Conservation (phyloP, 1,140 invertebrate genomes). For the Bombus huntii region DNA sequence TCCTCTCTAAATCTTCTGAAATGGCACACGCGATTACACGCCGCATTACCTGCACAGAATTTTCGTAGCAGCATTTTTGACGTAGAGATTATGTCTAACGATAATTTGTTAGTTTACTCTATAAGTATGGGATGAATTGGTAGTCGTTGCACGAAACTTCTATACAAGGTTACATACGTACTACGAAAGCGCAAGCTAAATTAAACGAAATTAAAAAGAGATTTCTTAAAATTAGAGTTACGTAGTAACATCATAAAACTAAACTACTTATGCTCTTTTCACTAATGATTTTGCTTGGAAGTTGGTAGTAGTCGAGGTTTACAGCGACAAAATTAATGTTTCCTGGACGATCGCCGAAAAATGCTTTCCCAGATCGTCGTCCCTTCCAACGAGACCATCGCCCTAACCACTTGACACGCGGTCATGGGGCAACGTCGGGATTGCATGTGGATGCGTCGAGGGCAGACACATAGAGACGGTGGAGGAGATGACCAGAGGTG, state of each 20-base stretch:
- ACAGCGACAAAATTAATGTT: constrained; percentile 8
- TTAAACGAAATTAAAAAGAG: too few species aligned
- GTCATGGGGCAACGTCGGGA: constrained; percentile 22
- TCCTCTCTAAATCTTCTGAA: neutral
- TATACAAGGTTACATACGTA: neutral
- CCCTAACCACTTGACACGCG: constrained; percentile 32
- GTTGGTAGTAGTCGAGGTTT: too few species aligned
- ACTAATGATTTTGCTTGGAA: neutral
- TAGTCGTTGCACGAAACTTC: neutral
- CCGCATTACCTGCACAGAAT: constrained; percentile 3
- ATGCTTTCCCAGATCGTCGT: neutral
- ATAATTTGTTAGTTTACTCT: neutral
- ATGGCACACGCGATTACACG: neutral
- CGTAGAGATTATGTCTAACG: neutral
- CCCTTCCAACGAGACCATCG: neutral
- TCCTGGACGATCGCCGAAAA: neutral
- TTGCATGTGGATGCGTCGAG: constrained; percentile 3
- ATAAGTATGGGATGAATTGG: neutral
- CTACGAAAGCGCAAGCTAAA: neutral
- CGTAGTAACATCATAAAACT: too few species aligned
- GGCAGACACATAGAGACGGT: neutral
- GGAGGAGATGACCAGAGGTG: neutral
- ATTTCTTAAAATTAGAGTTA: too few species aligned
- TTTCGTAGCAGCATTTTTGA: neutral
- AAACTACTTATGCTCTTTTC: neutral